These are phyloP conservation scores for Siniperca chuatsi DNA, from an alignment of 2,113 vertebrate species.

Conservation along the genomic window DNA sequence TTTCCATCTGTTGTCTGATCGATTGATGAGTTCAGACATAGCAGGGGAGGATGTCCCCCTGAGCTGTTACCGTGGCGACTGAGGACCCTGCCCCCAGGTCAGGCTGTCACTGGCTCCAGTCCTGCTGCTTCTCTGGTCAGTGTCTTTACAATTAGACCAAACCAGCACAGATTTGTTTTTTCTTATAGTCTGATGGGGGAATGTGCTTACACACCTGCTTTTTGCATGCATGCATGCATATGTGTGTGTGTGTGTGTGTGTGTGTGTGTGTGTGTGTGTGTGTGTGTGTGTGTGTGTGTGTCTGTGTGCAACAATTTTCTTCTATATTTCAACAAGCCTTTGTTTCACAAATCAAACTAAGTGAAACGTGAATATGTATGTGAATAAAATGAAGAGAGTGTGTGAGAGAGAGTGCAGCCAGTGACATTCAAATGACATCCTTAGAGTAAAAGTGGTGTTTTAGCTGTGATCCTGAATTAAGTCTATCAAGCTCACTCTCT, in stretches of 20 bases:
- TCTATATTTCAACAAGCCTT: slow-evolving; percentile 21
- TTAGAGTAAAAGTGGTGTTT: slow-evolving; percentile 15
- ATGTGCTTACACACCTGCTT: neutral
- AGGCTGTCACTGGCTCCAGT: slow-evolving; percentile 71
- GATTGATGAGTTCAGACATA: slow-evolving; percentile 80
- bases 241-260: neutral
- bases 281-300: neutral
- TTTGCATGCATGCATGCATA: neutral
- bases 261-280: neutral
- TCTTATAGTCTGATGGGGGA: neutral
- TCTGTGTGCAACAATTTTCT: neutral
- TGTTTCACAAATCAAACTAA: slow-evolving; percentile 14
- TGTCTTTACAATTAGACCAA: slow-evolving; percentile 57
- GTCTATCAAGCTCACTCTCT: slow-evolving; percentile 22
- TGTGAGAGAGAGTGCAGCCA: neutral
- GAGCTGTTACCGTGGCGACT: slow-evolving; percentile 78
- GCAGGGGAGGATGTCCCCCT: slow-evolving; percentile 67
- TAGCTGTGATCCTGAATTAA: slow-evolving; percentile 35
- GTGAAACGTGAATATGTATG: neutral
- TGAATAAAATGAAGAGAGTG: neutral
- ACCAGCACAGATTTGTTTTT: slow-evolving; percentile 27
- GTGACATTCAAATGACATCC: slow-evolving; percentile 32
- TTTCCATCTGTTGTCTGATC: slow-evolving; percentile 79
- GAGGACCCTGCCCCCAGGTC: slow-evolving; percentile 78
- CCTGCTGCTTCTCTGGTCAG: slow-evolving; percentile 54